These are phyloP conservation scores for Odobenus rosmarus DNA, from an alignment of 2,113 vertebrate genomes.

Conservation along the genomic window DNA sequence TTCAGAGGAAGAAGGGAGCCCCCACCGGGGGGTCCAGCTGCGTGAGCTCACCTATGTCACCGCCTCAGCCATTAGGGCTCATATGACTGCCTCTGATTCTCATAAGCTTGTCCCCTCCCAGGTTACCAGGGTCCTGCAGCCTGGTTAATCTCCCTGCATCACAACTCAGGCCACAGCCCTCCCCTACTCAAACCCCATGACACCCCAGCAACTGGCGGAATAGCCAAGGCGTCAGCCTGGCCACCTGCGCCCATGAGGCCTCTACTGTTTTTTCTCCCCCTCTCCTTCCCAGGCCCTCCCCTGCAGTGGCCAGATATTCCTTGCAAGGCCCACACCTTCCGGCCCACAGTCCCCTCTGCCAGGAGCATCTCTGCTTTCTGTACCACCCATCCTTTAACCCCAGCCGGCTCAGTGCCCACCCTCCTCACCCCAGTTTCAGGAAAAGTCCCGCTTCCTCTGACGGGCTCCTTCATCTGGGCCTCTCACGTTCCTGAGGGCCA, in stretches of 20 bases:
- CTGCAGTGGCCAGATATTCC: neutral
- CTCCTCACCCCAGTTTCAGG: neutral
- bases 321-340: neutral
- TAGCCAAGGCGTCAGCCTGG: neutral
- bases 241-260: neutral
- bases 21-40: neutral
- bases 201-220: neutral
- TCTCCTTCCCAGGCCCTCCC: neutral
- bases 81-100: neutral
- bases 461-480: neutral
- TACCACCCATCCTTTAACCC: neutral
- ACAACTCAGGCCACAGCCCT: neutral
- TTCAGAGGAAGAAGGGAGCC: neutral
- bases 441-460: neutral
- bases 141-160: neutral
- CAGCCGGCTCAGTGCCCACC: neutral
- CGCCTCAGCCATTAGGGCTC: neutral
- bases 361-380: neutral
- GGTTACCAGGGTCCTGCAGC: neutral
- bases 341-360: neutral
- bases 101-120: neutral
- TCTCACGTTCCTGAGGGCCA: neutral
- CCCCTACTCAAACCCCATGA: neutral
- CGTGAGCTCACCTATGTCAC: neutral
- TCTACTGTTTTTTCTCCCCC: neutral